Conservation (phyloP, 1,140 invertebrate genomes). For the Dendroctonus valens region DNA sequence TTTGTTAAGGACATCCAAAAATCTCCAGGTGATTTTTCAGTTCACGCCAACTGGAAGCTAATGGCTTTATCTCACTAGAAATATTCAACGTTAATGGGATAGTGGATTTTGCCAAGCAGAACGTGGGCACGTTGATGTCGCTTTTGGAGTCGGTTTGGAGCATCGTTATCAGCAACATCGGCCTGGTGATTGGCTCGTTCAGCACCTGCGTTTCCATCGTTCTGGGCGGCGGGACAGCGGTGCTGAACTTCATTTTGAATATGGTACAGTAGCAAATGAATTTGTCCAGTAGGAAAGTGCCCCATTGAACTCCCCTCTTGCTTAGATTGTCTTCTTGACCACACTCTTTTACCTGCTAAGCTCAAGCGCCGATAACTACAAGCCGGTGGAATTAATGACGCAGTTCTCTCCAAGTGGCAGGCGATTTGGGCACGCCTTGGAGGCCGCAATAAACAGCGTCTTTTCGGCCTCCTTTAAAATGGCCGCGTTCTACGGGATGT, state of each 20-base stretch:
- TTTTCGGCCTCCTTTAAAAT: conserved; percentile 96
- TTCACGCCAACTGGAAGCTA: not conserved
- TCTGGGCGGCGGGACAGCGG: conserved; percentile 87
- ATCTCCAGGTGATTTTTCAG: conserved; percentile 59
- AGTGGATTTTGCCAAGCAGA: conserved; percentile 83
- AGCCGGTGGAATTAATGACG: conserved; percentile 83
- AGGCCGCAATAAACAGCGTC: conserved; percentile 74
- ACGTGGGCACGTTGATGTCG: conserved; percentile 86
- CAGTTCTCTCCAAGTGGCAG: conserved; percentile 69
- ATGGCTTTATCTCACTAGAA: conserved; percentile 50
- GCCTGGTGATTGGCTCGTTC: conserved; percentile 81
- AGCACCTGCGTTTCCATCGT: conserved; percentile 85
- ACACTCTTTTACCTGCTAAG: conserved; percentile 93
- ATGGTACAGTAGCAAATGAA: conserved; percentile 63
- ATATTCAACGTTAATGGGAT: conserved; percentile 73
- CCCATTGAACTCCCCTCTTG: conserved; percentile 30
- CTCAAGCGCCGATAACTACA: conserved; percentile 84
- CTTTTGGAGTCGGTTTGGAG: conserved; percentile 91
- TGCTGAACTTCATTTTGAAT: conserved; percentile 91
- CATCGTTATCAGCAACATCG: conserved; percentile 89
- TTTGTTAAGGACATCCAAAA: conserved; percentile 70
- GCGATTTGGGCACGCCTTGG: conserved; percentile 74
- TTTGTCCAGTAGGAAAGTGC: conserved; percentile 8
- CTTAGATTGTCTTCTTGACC: conserved; percentile 91
- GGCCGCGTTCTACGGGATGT: conserved; percentile 94